These are phyloP conservation scores for Luffia ferchaultella DNA, from an alignment of 2,888 invertebrate species.

Conservation along the genomic window DNA sequence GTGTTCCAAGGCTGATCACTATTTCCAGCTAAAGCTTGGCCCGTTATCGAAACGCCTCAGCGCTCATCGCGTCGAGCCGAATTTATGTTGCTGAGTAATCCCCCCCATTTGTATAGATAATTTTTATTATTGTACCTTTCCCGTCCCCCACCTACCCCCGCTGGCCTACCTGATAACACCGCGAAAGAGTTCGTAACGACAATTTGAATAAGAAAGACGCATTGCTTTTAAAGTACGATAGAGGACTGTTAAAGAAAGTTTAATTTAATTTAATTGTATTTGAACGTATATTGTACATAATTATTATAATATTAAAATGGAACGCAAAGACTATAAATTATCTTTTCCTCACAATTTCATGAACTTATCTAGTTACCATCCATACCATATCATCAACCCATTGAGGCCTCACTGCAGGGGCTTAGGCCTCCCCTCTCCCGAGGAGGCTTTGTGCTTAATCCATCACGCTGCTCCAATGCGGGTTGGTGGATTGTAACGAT, in stretches of 20 bases:
- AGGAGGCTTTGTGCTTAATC: too few relatives aligned
- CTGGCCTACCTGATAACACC: constrained; percentile 29
- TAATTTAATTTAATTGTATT: background rate
- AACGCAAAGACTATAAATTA: too few relatives aligned
- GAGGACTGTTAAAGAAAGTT: constrained; percentile 17
- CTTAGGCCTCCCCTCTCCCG: too few relatives aligned
- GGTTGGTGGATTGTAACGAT: too few relatives aligned
- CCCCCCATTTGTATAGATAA: constrained; percentile 66
- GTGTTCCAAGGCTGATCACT: too few relatives aligned
- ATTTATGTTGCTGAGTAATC: constrained; percentile 65
- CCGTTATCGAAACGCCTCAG: constrained; percentile 55
- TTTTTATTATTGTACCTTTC: constrained; percentile 65
- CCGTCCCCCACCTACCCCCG: constrained; percentile 43
- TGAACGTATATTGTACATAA: background rate
- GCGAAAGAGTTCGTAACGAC: constrained; percentile 65
- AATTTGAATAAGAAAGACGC: constrained; percentile 65
- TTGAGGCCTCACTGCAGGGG: too few relatives aligned
- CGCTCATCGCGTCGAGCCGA: constrained; percentile 60
- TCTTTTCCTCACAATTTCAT: too few relatives aligned
- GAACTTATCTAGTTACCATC: too few relatives aligned
- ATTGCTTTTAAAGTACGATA: constrained; percentile 48
- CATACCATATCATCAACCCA: too few relatives aligned
- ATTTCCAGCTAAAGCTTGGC: too few relatives aligned
- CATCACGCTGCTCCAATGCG: too few relatives aligned
- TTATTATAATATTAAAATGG: too few relatives aligned